A percentile compares a stretch with the other conserved stretches of the same genome.
Evolutionary conservation across 2,797 vertebrate species (phyloP).

Genomic region (Distichodus sexfasciatus): DNA sequence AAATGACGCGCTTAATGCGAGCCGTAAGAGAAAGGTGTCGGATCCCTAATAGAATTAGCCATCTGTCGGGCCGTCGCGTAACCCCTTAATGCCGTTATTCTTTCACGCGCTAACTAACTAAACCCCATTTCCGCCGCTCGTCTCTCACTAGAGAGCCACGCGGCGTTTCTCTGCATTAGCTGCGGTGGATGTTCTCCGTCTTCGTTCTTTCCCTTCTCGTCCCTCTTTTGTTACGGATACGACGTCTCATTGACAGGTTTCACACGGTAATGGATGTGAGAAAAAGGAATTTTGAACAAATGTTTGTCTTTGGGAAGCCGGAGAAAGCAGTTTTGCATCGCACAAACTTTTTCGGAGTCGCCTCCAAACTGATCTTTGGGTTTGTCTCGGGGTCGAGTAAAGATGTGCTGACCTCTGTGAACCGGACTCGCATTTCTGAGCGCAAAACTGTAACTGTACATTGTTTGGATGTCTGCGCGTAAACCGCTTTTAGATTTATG

Average conservation of each 20-base stretch:
- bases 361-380: neutral
- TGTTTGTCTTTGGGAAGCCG: too few relatives aligned
- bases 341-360: neutral
- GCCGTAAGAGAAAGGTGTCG: slow-evolving; percentile 45
- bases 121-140: neutral
- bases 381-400: neutral
- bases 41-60: slow-evolving; percentile 52
- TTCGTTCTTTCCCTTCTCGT: slow-evolving; percentile 8
- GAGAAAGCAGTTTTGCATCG: neutral
- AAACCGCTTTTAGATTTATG: too few relatives aligned
- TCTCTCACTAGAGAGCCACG: too few relatives aligned
- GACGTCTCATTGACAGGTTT: slow-evolving; percentile 26
- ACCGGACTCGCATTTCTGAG: neutral
- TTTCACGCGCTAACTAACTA: slow-evolving; percentile 38
- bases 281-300: too few relatives aligned
- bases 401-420: neutral
- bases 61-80: slow-evolving; percentile 44
- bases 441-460: too few relatives aligned
- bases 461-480: too few relatives aligned
- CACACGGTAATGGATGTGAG: slow-evolving; percentile 15
- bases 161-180: slow-evolving; percentile 24
- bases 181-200: too few relatives aligned
- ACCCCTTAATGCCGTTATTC: slow-evolving; percentile 46
- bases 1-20: slow-evolving; percentile 48
- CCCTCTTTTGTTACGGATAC: slow-evolving; percentile 29